phyloP scores from a whole-genome alignment of 2,113 vertebrate species.

The Tragelaphus scriptus region DNA sequence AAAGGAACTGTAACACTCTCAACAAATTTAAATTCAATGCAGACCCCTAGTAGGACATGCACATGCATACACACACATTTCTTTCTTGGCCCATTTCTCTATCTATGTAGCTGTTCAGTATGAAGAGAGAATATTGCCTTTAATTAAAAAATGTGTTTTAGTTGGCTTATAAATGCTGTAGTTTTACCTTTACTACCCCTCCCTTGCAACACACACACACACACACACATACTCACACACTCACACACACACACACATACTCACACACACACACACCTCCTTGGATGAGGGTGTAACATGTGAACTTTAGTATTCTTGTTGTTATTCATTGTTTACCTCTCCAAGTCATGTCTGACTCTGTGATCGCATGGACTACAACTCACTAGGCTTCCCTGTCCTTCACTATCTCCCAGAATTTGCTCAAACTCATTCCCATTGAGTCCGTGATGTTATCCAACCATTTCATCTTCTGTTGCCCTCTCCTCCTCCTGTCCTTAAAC shows the following conservation, averaged over 20 bases:
- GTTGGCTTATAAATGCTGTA: neutral
- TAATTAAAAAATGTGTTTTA: neutral
- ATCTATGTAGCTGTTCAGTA: neutral
- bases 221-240: too few species aligned
- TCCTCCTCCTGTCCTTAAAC: neutral
- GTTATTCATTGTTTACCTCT: neutral
- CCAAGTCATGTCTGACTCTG: neutral
- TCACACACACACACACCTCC: neutral
- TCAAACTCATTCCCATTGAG: neutral
- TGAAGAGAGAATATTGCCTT: neutral
- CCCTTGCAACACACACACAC: neutral
- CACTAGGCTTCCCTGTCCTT: neutral
- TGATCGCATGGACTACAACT: neutral
- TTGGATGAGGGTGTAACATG: neutral
- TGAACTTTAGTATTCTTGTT: neutral
- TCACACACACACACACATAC: neutral
- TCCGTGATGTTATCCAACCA: neutral
- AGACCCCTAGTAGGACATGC: neutral
- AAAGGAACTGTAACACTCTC: neutral
- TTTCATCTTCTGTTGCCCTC: neutral
- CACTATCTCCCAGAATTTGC: neutral
- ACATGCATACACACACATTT: neutral
- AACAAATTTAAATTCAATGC: neutral
- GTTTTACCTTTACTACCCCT: neutral
- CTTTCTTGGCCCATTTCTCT: neutral